phyloP scores from a whole-genome alignment of 2,113 vertebrate species.

The Phylloscopus whistleri region DNA sequence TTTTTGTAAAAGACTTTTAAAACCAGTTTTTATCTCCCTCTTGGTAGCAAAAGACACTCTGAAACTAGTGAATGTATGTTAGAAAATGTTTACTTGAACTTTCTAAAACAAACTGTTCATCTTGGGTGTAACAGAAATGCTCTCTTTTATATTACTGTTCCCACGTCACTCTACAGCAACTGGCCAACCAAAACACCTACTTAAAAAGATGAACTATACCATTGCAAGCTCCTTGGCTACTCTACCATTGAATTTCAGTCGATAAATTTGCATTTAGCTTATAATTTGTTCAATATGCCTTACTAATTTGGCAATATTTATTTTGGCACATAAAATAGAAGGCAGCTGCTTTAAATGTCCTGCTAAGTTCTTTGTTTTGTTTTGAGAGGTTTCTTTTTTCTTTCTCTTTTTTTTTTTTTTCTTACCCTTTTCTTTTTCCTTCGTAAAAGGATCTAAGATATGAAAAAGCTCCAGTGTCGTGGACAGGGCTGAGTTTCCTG shows the following conservation, averaged over 20 bases:
- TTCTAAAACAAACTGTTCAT: conserved; percentile 74
- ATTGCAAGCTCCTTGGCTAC: conserved; percentile 64
- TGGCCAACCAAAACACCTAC: conserved; percentile 78
- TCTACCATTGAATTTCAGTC: conserved; percentile 71
- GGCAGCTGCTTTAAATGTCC: conserved; percentile 76
- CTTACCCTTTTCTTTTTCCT: not conserved
- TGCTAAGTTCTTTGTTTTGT: conserved; percentile 63
- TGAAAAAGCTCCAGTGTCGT: conserved; percentile 74
- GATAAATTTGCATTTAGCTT: conserved; percentile 81
- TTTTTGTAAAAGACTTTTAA: conserved; percentile 32
- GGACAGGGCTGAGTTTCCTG: conserved; percentile 78
- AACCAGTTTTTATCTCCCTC: conserved; percentile 49
- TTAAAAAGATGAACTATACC: conserved; percentile 66
- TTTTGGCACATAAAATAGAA: conserved; percentile 74
- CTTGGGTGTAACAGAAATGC: conserved; percentile 75
- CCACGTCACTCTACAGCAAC: conserved; percentile 70
- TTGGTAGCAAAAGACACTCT: conserved; percentile 69
- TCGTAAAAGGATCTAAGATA: conserved; percentile 76
- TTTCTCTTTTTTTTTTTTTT: not conserved
- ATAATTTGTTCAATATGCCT: conserved; percentile 83
- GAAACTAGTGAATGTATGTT: conserved; percentile 69
- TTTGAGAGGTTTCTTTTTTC: conserved; percentile 9
- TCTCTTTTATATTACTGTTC: conserved; percentile 70
- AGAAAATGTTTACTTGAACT: conserved; percentile 76
- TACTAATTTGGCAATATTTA: conserved; percentile 82